Conservation (phyloP, 2,888 invertebrate genomes). For the Agrochola macilenta region DNA sequence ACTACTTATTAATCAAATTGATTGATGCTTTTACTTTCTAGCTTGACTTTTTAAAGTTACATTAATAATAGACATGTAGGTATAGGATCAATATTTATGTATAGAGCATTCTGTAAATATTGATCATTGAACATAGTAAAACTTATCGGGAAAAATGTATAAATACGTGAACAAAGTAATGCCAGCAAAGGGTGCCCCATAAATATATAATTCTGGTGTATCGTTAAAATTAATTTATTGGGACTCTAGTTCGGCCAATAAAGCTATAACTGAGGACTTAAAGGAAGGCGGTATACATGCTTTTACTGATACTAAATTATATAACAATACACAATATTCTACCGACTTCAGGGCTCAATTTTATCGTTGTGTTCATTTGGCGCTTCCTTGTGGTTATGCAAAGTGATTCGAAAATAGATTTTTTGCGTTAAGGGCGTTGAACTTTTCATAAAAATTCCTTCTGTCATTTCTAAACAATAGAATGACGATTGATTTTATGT, state of each 20-base stretch:
- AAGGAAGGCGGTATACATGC: neutral
- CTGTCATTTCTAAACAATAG: constrained; percentile 63
- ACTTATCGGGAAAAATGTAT: neutral
- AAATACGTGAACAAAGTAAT: neutral
- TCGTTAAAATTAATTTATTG: neutral
- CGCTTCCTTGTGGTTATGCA: constrained; percentile 15
- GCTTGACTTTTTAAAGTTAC: neutral
- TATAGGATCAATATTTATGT: neutral
- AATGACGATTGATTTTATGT: constrained; percentile 6
- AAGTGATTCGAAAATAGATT: constrained; percentile 17
- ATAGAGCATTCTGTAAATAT: neutral
- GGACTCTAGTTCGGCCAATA: neutral
- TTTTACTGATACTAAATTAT: constrained; percentile 11
- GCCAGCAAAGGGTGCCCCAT: neutral
- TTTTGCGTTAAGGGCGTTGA: constrained; percentile 25
- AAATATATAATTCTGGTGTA: neutral
- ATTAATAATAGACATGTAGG: neutral
- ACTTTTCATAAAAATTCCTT: constrained; percentile 35
- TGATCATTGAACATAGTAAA: neutral
- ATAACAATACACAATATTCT: constrained; percentile 16
- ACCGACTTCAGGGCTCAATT: neutral
- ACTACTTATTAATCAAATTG: neutral
- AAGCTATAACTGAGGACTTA: neutral
- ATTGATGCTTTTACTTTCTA: constrained; percentile 6
- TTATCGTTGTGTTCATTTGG: constrained; percentile 12